Base-by-base conservation (phyloP, 2,797 vertebrate genomes). In the Melanotaenia nigrans region DNA sequence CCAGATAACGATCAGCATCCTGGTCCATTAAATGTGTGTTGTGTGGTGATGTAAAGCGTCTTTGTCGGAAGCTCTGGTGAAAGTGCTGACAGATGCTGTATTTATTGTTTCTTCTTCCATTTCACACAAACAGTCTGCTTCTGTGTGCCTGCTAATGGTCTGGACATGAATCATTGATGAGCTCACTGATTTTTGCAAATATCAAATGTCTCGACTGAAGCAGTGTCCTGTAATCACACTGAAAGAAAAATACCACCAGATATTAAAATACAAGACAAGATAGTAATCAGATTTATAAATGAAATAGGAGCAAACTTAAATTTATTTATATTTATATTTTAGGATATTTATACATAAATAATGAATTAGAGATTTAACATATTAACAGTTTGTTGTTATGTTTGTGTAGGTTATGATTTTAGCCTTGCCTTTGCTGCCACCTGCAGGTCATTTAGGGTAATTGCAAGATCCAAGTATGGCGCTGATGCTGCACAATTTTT, bases 141-240 rank as follows among this genome's bases (percentile, higher is more conserved):
- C 12, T 22, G 42, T 51, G 49, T 9, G 2, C 3, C 61, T 53
- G 55, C 65, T 85, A 85, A 87, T 84, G 68, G 64, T 32, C 60
- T 11, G 12, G 2, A 7, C 54, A 25, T 90, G 74, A 87, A 88
- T 88, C 54, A 90, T 87, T 87, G 28, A 87, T 88, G 82, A 77
- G 51, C 35, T 68, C 4, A 87, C 86, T 60, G 83, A 80, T 87
- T 87, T 28, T 16, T 5, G 40, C 54, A 45, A 73, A 78, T 77
- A 75, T 85, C 62, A 32, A 64, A 72, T 78, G 40, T 79, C 75
- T 69, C 24, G 47, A 22, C 42, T 62, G 36, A 61, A 42, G 12
- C 38, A 42, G 40, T 47, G 22, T 65, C 4, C 56, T 60, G 66
- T 75, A 64, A 71, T 80, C 57, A 74, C 35, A 12, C 32, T 13